phyloP scores from a whole-genome alignment of 2,797 vertebrate species.

The Petrocephalus schoutedeni region DNA sequence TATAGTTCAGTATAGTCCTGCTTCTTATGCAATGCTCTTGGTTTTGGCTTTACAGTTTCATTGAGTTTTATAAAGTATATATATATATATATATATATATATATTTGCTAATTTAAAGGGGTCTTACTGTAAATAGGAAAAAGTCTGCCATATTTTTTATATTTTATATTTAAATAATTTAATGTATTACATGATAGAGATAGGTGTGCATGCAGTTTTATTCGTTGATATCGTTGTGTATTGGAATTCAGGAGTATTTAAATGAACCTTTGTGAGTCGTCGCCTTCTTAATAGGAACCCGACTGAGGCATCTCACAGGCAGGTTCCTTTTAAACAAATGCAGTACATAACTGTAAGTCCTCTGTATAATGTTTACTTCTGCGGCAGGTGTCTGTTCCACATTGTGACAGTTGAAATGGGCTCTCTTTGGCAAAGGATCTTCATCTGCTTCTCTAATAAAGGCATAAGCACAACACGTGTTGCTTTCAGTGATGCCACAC shows the following conservation, averaged over 20 bases:
- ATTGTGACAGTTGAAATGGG: conserved; percentile 17
- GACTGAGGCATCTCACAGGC: background rate
- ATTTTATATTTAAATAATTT: conserved; percentile 78
- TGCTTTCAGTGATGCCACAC: conserved; percentile 1
- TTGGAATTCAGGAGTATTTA: conserved; percentile 70
- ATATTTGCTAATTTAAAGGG: conserved; percentile 83
- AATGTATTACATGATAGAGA: conserved; percentile 72
- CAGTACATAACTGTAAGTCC: conserved; percentile 13
- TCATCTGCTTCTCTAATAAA: conserved; percentile 21
- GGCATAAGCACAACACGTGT: conserved; percentile 14
- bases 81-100: conserved; percentile 54
- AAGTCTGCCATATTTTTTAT: conserved; percentile 76
- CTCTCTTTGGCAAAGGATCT: conserved; percentile 5
- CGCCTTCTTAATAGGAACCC: background rate
- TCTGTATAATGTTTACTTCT: conserved; percentile 15
- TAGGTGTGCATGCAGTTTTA: conserved; percentile 67
- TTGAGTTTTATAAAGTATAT: conserved; percentile 58
- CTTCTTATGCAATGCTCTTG: conserved; percentile 72
- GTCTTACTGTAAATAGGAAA: conserved; percentile 77
- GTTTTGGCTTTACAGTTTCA: conserved; percentile 59
- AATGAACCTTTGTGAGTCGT: conserved; percentile 35
- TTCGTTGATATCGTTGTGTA: conserved; percentile 68
- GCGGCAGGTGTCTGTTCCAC: conserved; percentile 15
- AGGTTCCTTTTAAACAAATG: background rate
- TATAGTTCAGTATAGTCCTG: conserved; percentile 70